phyloP scores from a whole-genome alignment of 2,888 invertebrate genomes.

The Eristalinus sepulchralis region DNA sequence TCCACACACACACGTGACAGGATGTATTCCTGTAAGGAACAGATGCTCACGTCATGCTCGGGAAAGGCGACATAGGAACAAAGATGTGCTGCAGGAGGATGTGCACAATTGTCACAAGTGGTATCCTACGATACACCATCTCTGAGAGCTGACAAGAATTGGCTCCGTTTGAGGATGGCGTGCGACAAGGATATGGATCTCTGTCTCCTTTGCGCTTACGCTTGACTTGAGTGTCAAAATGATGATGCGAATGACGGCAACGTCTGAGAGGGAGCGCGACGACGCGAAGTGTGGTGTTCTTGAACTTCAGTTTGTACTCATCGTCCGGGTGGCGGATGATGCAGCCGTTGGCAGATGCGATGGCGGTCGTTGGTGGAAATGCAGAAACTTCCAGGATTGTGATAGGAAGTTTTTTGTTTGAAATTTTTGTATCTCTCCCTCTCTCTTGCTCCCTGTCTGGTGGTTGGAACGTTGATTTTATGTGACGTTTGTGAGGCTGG shows the following conservation, averaged over 20 bases:
- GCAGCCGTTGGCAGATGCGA: not conserved
- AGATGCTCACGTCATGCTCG: not conserved
- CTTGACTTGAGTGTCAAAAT: constrained; percentile 55
- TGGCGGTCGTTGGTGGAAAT: not conserved
- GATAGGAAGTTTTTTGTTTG: not conserved
- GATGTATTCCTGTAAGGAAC: no score
- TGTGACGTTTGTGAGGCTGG: not conserved
- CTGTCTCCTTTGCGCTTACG: not conserved
- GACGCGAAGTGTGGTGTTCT: constrained; percentile 33
- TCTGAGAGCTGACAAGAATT: constrained; percentile 24
- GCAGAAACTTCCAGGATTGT: constrained; percentile 11
- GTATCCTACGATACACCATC: not conserved
- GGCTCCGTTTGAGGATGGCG: constrained; percentile 24
- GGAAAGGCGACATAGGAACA: not conserved
- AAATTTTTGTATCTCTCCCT: no score
- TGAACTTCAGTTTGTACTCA: constrained; percentile 36
- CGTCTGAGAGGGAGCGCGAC: constrained; percentile 12
- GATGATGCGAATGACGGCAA: constrained; percentile 35
- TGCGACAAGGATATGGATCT: constrained; percentile 34
- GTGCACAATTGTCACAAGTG: constrained; percentile 55
- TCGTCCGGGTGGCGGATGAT: not conserved
- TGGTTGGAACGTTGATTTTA: not conserved
- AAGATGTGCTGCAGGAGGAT: not conserved
- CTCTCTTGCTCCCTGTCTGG: not conserved
- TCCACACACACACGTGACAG: not conserved